These are phyloP conservation scores for Psix sp. DNA, from an alignment of 1,140 invertebrate species.

Conservation along the genomic window DNA sequence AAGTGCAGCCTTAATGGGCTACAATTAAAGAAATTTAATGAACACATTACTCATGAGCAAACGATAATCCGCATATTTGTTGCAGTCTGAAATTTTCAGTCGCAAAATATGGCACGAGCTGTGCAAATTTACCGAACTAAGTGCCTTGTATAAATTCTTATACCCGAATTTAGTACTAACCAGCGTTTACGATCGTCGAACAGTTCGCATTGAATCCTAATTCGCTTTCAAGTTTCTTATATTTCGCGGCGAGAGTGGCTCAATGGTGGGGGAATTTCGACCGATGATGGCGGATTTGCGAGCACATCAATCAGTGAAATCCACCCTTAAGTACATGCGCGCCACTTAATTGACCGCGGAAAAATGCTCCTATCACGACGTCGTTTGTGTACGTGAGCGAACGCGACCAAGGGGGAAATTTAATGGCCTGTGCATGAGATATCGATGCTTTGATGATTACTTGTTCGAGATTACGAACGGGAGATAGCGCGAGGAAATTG, in stretches of 20 bases:
- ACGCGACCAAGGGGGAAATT: conserved; percentile 33
- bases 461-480: conserved; percentile 32
- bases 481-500: conserved; percentile 35
- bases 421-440: conserved; percentile 54
- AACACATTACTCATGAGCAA: conserved; percentile 56
- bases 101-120: conserved; percentile 49
- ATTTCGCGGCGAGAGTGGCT: no score
- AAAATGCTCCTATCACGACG: conserved; percentile 40
- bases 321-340: conserved; percentile 52
- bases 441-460: conserved; percentile 45
- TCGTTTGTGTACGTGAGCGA: conserved; percentile 27
- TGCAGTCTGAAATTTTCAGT: conserved; percentile 27
- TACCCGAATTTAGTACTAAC: conserved; percentile 61
- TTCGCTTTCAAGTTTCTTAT: conserved; percentile 55
- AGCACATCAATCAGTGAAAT: conserved; percentile 51
- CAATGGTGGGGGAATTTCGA: no score
- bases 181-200: conserved; percentile 60
- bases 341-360: conserved; percentile 54
- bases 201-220: conserved; percentile 58
- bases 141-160: conserved; percentile 60
- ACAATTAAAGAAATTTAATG: conserved; percentile 58
- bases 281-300: conserved; percentile 30
- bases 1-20: conserved; percentile 27
- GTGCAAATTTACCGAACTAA: conserved; percentile 58
- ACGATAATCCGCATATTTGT: conserved; percentile 58